Evolutionary conservation across 2,113 vertebrate species (phyloP).

Genomic region (Ondatra zibethicus): DNA sequence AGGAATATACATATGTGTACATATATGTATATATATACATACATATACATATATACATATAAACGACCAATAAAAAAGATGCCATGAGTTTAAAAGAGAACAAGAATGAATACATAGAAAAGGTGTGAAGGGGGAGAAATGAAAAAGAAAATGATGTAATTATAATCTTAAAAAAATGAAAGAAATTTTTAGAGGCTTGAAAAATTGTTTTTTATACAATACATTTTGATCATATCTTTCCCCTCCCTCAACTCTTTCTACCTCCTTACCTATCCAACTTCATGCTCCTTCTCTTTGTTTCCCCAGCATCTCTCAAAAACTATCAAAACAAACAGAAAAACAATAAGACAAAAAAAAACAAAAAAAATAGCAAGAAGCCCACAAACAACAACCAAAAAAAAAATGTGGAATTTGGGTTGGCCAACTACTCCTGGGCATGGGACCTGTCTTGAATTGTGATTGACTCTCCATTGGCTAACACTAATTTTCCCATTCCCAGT

Average conservation of each 20-base stretch:
- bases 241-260: background rate
- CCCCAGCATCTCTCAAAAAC: background rate
- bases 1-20: background rate
- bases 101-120: background rate
- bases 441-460: background rate
- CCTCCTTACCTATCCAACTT: background rate
- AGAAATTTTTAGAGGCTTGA: background rate
- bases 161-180: background rate
- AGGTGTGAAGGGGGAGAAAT: background rate
- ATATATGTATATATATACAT: background rate
- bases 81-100: background rate
- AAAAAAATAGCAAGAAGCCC: background rate
- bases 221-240: background rate
- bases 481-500: background rate
- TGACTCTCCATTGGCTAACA: background rate
- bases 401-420: background rate
- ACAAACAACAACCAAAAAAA: background rate
- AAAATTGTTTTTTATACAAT: background rate
- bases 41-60: fast-evolving
- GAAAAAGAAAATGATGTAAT: background rate
- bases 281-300: background rate
- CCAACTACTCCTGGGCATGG: background rate
- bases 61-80: background rate
- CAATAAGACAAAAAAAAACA: background rate
- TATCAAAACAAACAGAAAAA: background rate